These are phyloP conservation scores for Clepsis dumicolana DNA, from an alignment of 2,888 invertebrate genomes.

Conservation along the genomic window DNA sequence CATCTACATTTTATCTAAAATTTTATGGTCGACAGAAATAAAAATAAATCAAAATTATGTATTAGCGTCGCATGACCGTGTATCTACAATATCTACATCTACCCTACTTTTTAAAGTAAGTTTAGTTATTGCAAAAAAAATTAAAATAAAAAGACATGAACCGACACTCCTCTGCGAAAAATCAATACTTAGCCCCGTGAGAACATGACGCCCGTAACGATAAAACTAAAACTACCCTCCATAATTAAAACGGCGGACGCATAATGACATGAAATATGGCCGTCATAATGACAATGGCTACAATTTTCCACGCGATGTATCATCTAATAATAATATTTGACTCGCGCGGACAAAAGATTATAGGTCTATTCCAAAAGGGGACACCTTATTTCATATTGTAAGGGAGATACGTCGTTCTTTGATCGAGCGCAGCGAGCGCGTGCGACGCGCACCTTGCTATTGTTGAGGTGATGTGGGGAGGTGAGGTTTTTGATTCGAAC, in stretches of 20 bases:
- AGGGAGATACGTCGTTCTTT: slow-evolving; percentile 24
- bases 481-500: slow-evolving; percentile 17
- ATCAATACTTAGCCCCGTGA: slow-evolving; percentile 21
- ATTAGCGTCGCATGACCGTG: too few species aligned
- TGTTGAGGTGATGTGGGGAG: slow-evolving; percentile 32
- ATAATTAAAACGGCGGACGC: slow-evolving; percentile 83
- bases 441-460: slow-evolving; percentile 37
- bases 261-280: slow-evolving; percentile 81
- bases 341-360: slow-evolving; percentile 28
- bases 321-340: slow-evolving; percentile 83
- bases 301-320: slow-evolving; percentile 86
- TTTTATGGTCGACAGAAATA: too few species aligned
- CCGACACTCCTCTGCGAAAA: neutral
- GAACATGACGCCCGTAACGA: slow-evolving; percentile 48
- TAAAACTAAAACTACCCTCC: slow-evolving; percentile 61
- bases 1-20: too few species aligned
- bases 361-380: neutral
- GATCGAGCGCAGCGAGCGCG: slow-evolving; percentile 15
- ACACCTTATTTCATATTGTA: neutral
- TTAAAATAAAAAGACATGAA: neutral
- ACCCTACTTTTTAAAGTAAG: neutral
- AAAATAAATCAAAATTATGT: too few species aligned
- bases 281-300: slow-evolving; percentile 77
- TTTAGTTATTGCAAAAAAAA: too few species aligned
- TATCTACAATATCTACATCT: too few species aligned